Conservation (phyloP, 1,140 invertebrate species). For the Hypsibius dujardini region DNA sequence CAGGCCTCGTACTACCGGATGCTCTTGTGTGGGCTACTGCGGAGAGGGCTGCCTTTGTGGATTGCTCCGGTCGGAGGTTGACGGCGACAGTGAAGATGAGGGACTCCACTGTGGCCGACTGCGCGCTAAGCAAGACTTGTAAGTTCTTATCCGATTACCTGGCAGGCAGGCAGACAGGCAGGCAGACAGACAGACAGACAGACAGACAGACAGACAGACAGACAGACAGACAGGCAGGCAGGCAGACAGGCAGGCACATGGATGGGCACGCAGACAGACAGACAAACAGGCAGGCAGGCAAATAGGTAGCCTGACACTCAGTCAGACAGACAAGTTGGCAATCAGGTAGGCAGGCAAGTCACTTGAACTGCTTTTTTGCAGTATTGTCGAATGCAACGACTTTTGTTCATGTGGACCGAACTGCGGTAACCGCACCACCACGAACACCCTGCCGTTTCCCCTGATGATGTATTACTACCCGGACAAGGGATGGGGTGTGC, state of each 20-base stretch:
- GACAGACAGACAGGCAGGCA: neutral
- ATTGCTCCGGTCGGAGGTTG: neutral
- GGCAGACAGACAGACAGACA: too few species aligned
- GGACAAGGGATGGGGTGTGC: slow-evolving; percentile 1
- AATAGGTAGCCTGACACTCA: neutral
- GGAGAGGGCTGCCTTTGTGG: neutral
- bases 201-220: neutral
- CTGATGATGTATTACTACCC: slow-evolving; percentile 7
- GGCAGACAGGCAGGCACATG: neutral
- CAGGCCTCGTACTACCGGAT: neutral
- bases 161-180: too few species aligned
- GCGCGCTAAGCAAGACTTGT: neutral
- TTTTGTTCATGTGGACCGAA: neutral
- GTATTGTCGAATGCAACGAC: slow-evolving; percentile 15
- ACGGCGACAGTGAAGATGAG: neutral
- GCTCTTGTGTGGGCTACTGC: neutral
- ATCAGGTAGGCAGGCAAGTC: neutral
- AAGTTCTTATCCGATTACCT: neutral
- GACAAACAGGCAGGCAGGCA: neutral
- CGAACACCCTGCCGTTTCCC: slow-evolving; percentile 1
- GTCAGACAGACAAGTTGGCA: neutral
- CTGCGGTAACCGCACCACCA: neutral
- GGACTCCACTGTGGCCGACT: neutral
- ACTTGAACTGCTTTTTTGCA: neutral
- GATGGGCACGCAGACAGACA: too few species aligned